Base-by-base conservation (phyloP, 2,797 vertebrate species). In the Parotocinclus haroldoi region DNA sequence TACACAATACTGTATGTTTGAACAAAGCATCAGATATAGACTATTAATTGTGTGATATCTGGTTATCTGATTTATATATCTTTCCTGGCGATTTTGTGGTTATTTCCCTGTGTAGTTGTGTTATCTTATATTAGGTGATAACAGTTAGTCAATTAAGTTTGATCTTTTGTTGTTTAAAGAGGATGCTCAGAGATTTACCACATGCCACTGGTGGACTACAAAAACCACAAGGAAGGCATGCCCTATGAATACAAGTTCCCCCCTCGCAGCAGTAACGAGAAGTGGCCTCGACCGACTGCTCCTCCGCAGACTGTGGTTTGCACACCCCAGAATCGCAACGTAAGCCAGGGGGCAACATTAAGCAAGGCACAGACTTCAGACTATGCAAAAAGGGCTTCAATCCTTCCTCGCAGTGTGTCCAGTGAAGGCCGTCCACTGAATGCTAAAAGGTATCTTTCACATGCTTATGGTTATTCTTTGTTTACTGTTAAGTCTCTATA, bases 141-240 rank as follows among this genome's bases (percentile, higher is more conserved):
- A 27, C 27, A 27, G 27, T 27, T 27, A 27, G 27, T 27, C 27
- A 27, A 27, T 27, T 2, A 27, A 5, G 27, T 27, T 27, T 27
- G 2, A 5, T 27, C 27, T 27, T 27, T 40, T 6, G 40, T 73
- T 27, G 72, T n/a, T 55, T 37, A 74, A 84, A 99, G 96, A 88
- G 95, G 96, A 79, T 96, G 92, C 82, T 95, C 96, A 0, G 96
- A 99, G 89, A 94, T 94, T 70, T 97, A 95, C 82, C 95, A 95
- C 79, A 90, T 96, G 94, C 96, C 96, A 0, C 91, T 96, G 52
- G 94, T 98, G 88, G 96, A 98, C 76, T 99, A 98, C 86, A 98
- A 98, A 81, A 90, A 96, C 86, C 89, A 88, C 81, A 95, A 96
- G 16, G 96, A 98, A 76, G 94, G 93, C 48, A 92, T 95, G 86